Evolutionary conservation across 1,140 invertebrate species (phyloP), one percentile per base, ranked within the genome.

Genomic region (Brachionus paranguensis): DNA sequence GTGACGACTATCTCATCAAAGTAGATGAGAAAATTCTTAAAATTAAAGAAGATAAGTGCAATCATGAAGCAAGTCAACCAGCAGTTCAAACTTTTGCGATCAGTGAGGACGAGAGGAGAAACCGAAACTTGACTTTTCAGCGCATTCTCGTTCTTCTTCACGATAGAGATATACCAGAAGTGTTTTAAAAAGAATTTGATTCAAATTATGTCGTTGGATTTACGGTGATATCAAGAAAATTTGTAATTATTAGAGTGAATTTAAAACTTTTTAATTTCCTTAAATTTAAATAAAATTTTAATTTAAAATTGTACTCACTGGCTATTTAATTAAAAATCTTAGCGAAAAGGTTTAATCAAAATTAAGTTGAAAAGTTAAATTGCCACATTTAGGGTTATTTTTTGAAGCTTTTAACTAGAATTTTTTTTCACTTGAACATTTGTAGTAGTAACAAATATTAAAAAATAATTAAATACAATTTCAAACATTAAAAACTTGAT

Each of bases 1-100:
- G 17, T 41, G 33, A 72, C 41, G 29, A 41, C 10, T 72, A 72
- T 43, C 17, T 41, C 17, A 20, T 20, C 17, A 72, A 43, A 72
- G 37, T 72, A 20, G 68, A 72, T 72, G 68, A 72, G 29, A 72
- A 72, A 47, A 72, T 72, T 43, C 14, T 72, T 17, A 43, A 72
- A 24, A 20, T 72, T 43, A 41, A 72, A 72, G 37, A 72, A 20
- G 37, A 72, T 3, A 72, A 43, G n/a, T 14, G 3, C 43, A 72
- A 41, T 43, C 20, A 20, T 17, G 33, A 43, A 4, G n/a, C 37
- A 72, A 43, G 7, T 41, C 27, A 68, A 1, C 65, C 33, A 14
- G 3, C 10, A 7, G 33, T 68, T 68, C 65, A 68, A 2, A 68
- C 27, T 68, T 68, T 33, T 68, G 27, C 65, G 33, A 33, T 68